Evolutionary conservation across 2,888 invertebrate genomes (phyloP).

Genomic region (Lepas anatifera): DNA sequence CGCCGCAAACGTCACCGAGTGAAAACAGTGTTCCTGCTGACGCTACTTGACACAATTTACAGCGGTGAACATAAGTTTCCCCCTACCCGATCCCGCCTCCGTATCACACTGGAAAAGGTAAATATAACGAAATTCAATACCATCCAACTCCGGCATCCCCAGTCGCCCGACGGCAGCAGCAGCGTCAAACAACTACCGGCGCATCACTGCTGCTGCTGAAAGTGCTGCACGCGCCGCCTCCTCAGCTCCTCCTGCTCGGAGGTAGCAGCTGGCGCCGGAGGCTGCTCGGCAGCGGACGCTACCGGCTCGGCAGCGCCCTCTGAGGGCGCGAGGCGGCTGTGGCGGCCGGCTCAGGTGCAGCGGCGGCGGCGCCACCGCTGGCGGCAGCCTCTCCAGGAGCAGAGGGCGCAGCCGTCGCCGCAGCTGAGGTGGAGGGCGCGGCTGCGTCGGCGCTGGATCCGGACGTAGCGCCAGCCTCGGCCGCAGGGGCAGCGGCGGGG

Average conservation of each 20-base stretch:
- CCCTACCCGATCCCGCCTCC: too few species aligned
- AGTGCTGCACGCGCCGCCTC: constrained; percentile 5
- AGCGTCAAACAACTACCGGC: too few species aligned
- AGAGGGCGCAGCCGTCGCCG: background rate
- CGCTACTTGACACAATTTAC: too few species aligned
- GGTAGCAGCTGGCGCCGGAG: background rate
- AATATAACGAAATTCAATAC: too few species aligned
- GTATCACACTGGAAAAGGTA: too few species aligned
- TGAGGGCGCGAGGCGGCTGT: background rate
- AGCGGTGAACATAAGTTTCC: too few species aligned
- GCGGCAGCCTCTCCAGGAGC: background rate
- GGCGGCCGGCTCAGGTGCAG: background rate
- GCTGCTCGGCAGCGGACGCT: background rate
- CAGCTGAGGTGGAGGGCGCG: background rate
- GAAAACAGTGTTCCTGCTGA: too few species aligned
- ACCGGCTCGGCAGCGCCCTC: background rate
- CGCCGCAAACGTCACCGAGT: too few species aligned
- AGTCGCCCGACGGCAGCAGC: too few species aligned
- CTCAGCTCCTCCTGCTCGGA: background rate
- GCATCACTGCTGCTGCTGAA: background rate
- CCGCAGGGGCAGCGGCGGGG: background rate
- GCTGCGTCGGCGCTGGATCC: too few species aligned
- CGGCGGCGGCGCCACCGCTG: background rate
- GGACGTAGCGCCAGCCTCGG: too few species aligned
- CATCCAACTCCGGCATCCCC: too few species aligned